These are phyloP conservation scores for Fundulus diaphanus DNA, from an alignment of 2,797 vertebrate genomes.

Conservation along the genomic window DNA sequence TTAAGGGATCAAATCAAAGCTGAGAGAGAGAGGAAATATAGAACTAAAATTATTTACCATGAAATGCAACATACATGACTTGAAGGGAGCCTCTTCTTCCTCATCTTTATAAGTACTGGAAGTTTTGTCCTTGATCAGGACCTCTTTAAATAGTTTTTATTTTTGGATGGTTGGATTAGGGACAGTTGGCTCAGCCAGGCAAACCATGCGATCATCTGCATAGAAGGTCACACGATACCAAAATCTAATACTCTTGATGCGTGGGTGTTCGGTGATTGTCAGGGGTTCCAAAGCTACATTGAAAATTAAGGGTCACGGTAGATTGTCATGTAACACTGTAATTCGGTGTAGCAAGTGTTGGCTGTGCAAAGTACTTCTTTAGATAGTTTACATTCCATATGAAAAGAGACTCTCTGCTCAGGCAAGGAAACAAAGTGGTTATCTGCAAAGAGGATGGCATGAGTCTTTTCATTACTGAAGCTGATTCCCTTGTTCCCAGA, in stretches of 20 bases:
- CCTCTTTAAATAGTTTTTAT: neutral
- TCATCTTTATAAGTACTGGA: neutral
- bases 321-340: neutral
- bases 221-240: neutral
- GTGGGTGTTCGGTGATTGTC: neutral
- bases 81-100: neutral
- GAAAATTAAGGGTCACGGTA: neutral
- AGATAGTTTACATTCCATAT: too few relatives aligned
- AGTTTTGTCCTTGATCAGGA: neutral
- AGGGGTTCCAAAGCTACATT: neutral
- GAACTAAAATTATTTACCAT: neutral
- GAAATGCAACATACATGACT: neutral
- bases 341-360: neutral
- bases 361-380: neutral
- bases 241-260: neutral
- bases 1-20: neutral
- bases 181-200: neutral
- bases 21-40: neutral
- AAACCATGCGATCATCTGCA: neutral
- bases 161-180: neutral
- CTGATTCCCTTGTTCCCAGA: neutral
- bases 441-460: neutral
- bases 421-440: neutral
- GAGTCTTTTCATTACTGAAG: neutral
- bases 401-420: neutral